Evolutionary conservation across 37 sponge, comb jelly and placozoan species (phyloP), one percentile per base, ranked within the genome.

Genomic region (Beroe forskalii): DNA sequence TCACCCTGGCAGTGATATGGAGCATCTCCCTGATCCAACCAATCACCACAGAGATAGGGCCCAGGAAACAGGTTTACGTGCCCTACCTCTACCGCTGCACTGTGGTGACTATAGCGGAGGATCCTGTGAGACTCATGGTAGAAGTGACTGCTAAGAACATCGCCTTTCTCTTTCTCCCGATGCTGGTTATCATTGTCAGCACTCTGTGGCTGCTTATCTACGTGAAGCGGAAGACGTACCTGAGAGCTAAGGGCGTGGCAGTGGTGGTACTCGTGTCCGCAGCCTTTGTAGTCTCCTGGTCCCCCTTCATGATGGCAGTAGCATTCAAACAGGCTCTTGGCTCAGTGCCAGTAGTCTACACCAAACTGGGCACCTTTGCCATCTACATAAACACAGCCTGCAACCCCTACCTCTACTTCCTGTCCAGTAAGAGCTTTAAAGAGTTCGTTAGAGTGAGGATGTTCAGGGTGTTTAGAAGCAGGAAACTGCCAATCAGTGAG

Each of bases 321-420:
- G 12, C 12, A 6, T 6, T 48, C 6, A 6, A 48, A 12, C 55
- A 48, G 6, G 6, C 12, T 12, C 6, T 12, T 6, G 55, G 55
- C 6, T 6, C 6, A 48, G 55, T 48, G 12, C 12, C 12, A 17
- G 55, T 17, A 48, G 55, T 12, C 12, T 48, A 48, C 55, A 48
- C 19, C 72, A 69, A 69, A 36, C 32, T 69, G 3, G 72, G 72
- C 12, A 69, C 32, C 4, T 69, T 69, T 17, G 14, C 12, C 1
- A 35, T 69, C 38, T 69, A 35, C 72, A 69, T 33, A 33, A 69
- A 32, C 72, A 32, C 37, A 33, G 72, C 72, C 3, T 32, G 72
- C 39, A 69, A 69, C 32, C 72, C 72, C 38, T 69, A 32, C 32
- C 72, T 69, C 2, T 69, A 69, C 39, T 14, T 69, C 35, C 1